Conservation (phyloP, 2,797 vertebrate genomes). For the Craterocephalus amniculus region DNA sequence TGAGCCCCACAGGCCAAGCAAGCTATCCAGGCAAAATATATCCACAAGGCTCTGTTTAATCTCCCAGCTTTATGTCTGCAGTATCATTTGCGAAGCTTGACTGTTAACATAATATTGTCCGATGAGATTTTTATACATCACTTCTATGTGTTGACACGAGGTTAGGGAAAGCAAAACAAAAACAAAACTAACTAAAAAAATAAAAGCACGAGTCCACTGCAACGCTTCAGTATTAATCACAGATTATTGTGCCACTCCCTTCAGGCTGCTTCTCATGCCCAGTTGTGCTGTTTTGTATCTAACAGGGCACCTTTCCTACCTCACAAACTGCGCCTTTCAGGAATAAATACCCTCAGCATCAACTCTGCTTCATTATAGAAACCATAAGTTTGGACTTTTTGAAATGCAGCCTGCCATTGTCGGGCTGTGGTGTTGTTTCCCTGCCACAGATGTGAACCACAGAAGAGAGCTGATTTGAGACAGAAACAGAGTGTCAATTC, state of each 20-base stretch:
- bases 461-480: conserved; percentile 44
- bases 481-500: conserved; percentile 68
- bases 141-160: conserved; percentile 16
- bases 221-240: conserved; percentile 33
- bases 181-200: background rate
- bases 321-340: conserved; percentile 20
- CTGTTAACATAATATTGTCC: conserved; percentile 6
- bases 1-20: conserved; percentile 38
- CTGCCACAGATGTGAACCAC: conserved; percentile 69
- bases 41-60: conserved; percentile 44
- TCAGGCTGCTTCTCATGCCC: conserved; percentile 34
- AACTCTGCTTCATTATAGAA: conserved; percentile 37
- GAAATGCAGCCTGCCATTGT: conserved; percentile 48
- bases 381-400: conserved; percentile 51
- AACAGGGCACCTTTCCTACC: conserved; percentile 24
- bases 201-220: background rate
- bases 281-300: conserved; percentile 47
- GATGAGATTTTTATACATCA: conserved; percentile 14
- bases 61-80: conserved; percentile 42
- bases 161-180: background rate
- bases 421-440: conserved; percentile 50
- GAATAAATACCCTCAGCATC: conserved; percentile 61
- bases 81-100: conserved; percentile 1
- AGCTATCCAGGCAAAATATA: conserved; percentile 53
- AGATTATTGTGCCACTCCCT: conserved; percentile 55